A percentile compares a stretch with the other conserved stretches of the same genome.
These are phyloP conservation scores for Dendroctonus ponderosae DNA, from an alignment of 1,140 invertebrate species.

Conservation along the genomic window DNA sequence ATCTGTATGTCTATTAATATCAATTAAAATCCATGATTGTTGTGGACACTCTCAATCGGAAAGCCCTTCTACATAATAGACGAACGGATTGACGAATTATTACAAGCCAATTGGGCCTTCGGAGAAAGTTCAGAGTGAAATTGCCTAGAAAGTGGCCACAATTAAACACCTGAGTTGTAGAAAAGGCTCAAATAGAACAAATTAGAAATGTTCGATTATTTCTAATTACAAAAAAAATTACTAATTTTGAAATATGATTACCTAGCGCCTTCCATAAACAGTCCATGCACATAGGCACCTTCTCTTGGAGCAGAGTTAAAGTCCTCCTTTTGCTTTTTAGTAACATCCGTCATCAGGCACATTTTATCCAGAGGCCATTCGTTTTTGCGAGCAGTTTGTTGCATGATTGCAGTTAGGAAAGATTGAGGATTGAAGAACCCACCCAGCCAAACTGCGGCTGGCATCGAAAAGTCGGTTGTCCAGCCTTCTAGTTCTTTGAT, in stretches of 20 bases:
- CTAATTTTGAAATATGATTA: constrained; percentile 10
- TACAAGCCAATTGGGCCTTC: too few species aligned
- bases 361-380: constrained; percentile 95
- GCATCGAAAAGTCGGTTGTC: constrained; percentile 78
- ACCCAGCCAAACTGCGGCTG: constrained; percentile 85
- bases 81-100: too few species aligned
- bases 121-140: background rate
- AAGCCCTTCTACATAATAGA: too few species aligned
- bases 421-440: constrained; percentile 97
- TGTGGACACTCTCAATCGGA: too few species aligned
- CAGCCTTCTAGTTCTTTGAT: constrained; percentile 77
- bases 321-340: constrained; percentile 87
- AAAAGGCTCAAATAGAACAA: background rate
- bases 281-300: constrained; percentile 85
- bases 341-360: constrained; percentile 92
- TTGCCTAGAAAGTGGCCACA: too few species aligned
- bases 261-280: constrained; percentile 92
- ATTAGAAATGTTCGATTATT: background rate
- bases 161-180: too few species aligned
- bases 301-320: constrained; percentile 76
- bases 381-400: constrained; percentile 91
- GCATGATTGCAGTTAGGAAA: constrained; percentile 96
- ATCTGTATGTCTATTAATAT: too few species aligned
- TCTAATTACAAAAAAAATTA: too few species aligned
- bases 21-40: too few species aligned